These are phyloP conservation scores for Aspidoscelis tigris DNA, from an alignment of 2,113 vertebrate species.

Conservation along the genomic window DNA sequence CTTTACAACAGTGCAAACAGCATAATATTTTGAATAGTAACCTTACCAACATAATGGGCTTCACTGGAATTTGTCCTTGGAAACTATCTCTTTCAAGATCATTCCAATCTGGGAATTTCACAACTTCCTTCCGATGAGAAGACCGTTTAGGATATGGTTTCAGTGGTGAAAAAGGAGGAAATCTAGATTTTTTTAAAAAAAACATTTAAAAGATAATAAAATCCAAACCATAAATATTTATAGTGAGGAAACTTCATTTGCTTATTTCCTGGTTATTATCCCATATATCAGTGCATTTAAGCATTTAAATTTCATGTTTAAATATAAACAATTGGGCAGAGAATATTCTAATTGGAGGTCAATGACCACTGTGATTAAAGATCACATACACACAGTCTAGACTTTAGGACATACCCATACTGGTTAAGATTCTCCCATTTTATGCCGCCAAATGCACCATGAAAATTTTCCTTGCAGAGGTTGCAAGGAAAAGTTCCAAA, in stretches of 20 bases:
- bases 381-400: too few relatives aligned
- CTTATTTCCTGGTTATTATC: not conserved
- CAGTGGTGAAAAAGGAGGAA: slow-evolving; percentile 84
- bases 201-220: slow-evolving; percentile 25
- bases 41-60: slow-evolving; percentile 76
- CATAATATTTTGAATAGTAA: slow-evolving; percentile 6
- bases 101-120: slow-evolving; percentile 80
- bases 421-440: too few relatives aligned
- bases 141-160: slow-evolving; percentile 80
- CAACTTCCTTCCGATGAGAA: slow-evolving; percentile 65
- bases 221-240: not conserved
- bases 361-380: not conserved
- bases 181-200: slow-evolving; percentile 70
- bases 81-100: slow-evolving; percentile 63
- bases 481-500: too few relatives aligned
- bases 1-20: not conserved
- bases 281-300: not conserved
- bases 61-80: slow-evolving; percentile 74
- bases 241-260: not conserved
- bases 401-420: too few relatives aligned
- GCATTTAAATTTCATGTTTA: too few relatives aligned
- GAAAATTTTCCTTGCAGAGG: too few relatives aligned
- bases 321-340: not conserved
- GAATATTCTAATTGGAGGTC: too few relatives aligned
- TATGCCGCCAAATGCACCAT: too few relatives aligned